Base-by-base conservation (phyloP, 2,113 vertebrate genomes). In the Coracopsis vasa region DNA sequence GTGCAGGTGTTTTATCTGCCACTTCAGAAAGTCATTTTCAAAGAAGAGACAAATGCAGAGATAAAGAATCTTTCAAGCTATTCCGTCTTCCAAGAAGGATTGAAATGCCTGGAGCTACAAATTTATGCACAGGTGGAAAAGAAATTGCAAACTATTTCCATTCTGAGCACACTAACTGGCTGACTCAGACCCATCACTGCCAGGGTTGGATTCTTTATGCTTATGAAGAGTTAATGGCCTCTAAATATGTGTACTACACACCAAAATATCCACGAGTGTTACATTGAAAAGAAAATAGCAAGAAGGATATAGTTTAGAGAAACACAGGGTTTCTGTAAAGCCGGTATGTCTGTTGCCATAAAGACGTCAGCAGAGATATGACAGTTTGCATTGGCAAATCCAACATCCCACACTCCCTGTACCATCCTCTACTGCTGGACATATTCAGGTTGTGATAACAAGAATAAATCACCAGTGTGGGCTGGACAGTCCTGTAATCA, bases 1-100 rank as follows among this genome's bases (percentile, higher is more conserved):
- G 56, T 33, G 47, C 48, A 81, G 61, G 69, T 94, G 83, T 92
- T 96, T 92, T 93, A 94, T 86, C 86, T 81, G 41, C 51, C 65
- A 87, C 69, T 95, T 87, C 44, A 86, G 77, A 91, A 93, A 92
- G 69, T 10, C n/a, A 58, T 58, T 58, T 58, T 58, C 56, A 58
- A 58, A 58, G 56, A 92, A 54, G 56, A 74, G 54, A 78, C 0
- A 0, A 80, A 89, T 41, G 7, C 4, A 8, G 64, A 94, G 80
- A 94, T 88, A 91, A 90, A 94, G 72, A 66, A 66, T 60, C 54
- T 90, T 86, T 74, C 61, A 65, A 80, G 88, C 13, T 91, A 53
- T 53, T 92, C 73, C 5, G 2, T 71, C 69, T 84, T 71, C 35
- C 12, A 13, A 75, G 93, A 85, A 81, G 65, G 23, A 91, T 24